Percentiles rank a stretch among this genome's conserved stretches.
These are phyloP conservation scores for Oceanodroma tethys DNA, from an alignment of 2,113 vertebrate species.

Conservation along the genomic window DNA sequence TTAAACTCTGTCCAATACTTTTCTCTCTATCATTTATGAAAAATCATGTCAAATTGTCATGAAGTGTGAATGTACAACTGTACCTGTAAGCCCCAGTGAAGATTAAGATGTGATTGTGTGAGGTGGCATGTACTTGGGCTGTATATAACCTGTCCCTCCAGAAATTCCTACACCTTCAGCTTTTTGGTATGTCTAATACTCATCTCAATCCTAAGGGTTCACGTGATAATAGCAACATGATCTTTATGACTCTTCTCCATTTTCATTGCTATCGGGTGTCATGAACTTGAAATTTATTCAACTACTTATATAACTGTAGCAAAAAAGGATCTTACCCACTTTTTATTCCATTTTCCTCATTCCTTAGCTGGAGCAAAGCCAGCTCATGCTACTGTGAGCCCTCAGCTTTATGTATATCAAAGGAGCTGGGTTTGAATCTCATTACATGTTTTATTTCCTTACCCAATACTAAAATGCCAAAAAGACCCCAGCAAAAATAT, in stretches of 20 bases:
- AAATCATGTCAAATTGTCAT: neutral
- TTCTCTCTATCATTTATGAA: neutral
- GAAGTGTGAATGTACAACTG: neutral
- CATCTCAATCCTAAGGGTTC: neutral
- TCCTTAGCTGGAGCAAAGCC: neutral
- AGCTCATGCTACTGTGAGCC: neutral
- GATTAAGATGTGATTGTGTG: neutral
- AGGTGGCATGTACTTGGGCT: neutral
- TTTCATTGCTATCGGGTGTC: neutral
- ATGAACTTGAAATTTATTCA: constrained; percentile 9
- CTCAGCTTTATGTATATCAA: neutral
- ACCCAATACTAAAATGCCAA: neutral
- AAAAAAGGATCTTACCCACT: neutral
- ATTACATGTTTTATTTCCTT: neutral
- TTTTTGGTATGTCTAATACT: neutral
- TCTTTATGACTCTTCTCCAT: neutral
- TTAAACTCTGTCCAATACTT: neutral
- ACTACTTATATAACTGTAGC: neutral
- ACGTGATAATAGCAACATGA: neutral
- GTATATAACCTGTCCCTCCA: neutral
- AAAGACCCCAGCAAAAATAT: neutral
- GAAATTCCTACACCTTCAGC: neutral
- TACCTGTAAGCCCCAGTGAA: neutral
- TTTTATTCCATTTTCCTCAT: neutral
- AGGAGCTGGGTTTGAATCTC: neutral